Evolutionary conservation across 2,888 invertebrate species (phyloP), one percentile per base, ranked within the genome.

Genomic region (Cactoblastis cactorum): DNA sequence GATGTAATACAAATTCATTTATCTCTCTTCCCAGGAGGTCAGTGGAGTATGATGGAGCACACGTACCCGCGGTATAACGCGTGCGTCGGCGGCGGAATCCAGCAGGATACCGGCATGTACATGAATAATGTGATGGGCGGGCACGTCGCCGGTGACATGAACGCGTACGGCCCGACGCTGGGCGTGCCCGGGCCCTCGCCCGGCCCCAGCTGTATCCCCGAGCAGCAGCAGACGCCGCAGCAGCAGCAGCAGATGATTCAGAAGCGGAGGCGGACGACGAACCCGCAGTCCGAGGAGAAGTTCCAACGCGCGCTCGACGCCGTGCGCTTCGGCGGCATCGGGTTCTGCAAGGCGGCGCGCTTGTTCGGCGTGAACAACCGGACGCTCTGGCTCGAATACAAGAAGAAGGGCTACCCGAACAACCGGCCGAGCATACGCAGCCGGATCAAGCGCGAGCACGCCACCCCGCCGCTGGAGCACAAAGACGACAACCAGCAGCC

Each of bases 21-120:
- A 87, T 88, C 89, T 90, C 88, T 89, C 88, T 90, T 92, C 92
- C 92, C 93, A 95, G 95, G 94, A 91, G 93, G 94, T 90, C 95
- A 95, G 90, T 95, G 95, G 95, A 94, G 94, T 86, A 93, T 95
- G 91, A 92, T 95, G 92, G 95, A 95, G 91, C 93, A 94, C 85
- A 92, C 93, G 77, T 94, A 94, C 86, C 92, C 94, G 78, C 93
- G 94, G 80, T 94, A 94, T 90, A 91, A 91, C 80, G 86, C 93
- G 71, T 92, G 93, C 79, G 91, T 93, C 83, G 93, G 93, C 75
- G 69, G 69, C 69, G 83, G 85, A 75, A 84, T 92, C 74, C 85
- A 91, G 78, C 87, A 90, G 63, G 85, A 92, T 64, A 90, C 90
- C 37, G 81, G 89, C 64, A 90, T 93, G 78, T 91, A 92, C 74